These are phyloP conservation scores for Falcunculus frontatus DNA, from an alignment of 2,113 vertebrate species.

Conservation along the genomic window DNA sequence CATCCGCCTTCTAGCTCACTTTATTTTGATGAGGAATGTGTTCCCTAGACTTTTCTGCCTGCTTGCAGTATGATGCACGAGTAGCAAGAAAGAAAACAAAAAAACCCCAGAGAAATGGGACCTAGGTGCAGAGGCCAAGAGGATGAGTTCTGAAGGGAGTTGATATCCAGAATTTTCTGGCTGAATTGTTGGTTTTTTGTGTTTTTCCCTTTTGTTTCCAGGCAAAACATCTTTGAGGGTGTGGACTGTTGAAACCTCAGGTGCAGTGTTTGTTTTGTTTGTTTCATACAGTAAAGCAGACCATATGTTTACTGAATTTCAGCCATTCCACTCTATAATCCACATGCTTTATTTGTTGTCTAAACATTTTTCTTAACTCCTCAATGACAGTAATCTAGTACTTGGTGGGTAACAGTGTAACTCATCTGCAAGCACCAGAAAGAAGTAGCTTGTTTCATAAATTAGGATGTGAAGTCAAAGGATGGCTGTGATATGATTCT, in stretches of 20 bases:
- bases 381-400: background rate
- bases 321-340: background rate
- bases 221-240: background rate
- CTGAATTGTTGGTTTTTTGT: background rate
- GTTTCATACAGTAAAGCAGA: background rate
- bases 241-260: background rate
- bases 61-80: background rate
- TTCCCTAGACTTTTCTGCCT: background rate
- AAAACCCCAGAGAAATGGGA: rapidly evolving
- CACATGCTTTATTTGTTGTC: background rate
- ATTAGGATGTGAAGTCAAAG: background rate
- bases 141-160: background rate
- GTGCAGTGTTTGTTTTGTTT: background rate
- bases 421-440: background rate
- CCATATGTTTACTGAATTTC: background rate
- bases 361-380: background rate
- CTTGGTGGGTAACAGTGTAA: background rate
- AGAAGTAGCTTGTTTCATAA: background rate
- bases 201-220: background rate
- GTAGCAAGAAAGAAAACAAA: background rate
- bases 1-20: background rate
- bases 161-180: background rate
- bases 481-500: background rate
- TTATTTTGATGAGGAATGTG: background rate
- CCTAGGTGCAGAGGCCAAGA: background rate